A percentile compares a stretch with the other conserved stretches of the same genome.
Evolutionary conservation across 2,113 vertebrate species (phyloP).

Genomic region (Pomatostomus ruficeps): DNA sequence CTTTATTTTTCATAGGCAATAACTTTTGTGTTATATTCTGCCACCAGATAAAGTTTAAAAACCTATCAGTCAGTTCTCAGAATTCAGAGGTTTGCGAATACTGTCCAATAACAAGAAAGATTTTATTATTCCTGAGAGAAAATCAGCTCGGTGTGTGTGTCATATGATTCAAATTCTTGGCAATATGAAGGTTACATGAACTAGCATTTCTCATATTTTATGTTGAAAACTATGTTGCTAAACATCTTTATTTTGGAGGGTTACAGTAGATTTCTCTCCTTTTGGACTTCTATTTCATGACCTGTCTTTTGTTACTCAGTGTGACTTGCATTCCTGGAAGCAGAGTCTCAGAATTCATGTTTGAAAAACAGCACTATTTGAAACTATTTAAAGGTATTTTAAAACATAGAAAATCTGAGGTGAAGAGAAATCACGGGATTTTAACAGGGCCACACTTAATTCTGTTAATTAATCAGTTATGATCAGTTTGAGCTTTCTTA

Average conservation of each 20-base stretch:
- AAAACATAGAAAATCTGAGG: neutral
- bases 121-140: conserved; percentile 35
- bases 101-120: neutral
- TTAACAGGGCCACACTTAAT: neutral
- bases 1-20: neutral
- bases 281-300: neutral
- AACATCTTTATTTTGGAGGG: neutral
- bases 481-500: neutral
- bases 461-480: neutral
- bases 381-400: neutral
- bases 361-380: neutral
- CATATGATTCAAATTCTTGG: conserved; percentile 37
- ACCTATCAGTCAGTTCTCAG: neutral
- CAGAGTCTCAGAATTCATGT: neutral
- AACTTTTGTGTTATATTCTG: neutral
- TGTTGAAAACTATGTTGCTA: conserved; percentile 27
- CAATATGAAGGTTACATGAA: conserved; percentile 18
- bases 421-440: neutral
- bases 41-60: neutral
- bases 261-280: neutral
- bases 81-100: neutral
- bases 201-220: conserved; percentile 21
- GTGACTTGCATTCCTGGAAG: neutral
- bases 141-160: neutral
- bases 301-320: neutral